phyloP scores from a whole-genome alignment of 1,140 invertebrate genomes.

The Drosophila leontia region DNA sequence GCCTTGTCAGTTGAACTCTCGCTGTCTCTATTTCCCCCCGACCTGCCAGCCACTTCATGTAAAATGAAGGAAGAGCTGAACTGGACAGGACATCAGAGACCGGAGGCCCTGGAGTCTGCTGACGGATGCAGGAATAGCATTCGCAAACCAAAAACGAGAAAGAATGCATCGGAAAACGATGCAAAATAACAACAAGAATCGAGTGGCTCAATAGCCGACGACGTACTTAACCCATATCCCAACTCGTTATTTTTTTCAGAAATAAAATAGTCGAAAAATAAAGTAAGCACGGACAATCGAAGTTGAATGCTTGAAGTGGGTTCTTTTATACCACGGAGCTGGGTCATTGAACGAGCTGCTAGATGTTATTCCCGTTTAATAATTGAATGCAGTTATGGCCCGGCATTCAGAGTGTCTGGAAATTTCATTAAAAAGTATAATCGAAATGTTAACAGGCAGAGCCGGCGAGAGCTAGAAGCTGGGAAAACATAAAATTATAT shows the following conservation, averaged over 20 bases:
- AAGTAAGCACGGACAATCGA: slow-evolving; percentile 28
- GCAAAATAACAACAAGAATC: slow-evolving; percentile 38
- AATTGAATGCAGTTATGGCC: slow-evolving; percentile 77
- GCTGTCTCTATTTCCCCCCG: slow-evolving; percentile 11
- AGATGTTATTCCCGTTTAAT: slow-evolving; percentile 55
- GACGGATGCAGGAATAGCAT: slow-evolving; percentile 53
- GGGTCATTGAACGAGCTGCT: slow-evolving; percentile 44
- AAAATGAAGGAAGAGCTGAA: slow-evolving; percentile 50
- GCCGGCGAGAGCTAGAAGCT: slow-evolving; percentile 8
- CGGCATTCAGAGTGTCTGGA: slow-evolving; percentile 61
- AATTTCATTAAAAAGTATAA: slow-evolving; percentile 82
- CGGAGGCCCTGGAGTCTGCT: slow-evolving; percentile 29
- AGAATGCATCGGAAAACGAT: slow-evolving; percentile 13
- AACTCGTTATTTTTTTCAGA: background rate
- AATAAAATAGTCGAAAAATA: slow-evolving; percentile 23
- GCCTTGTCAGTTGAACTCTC: slow-evolving; percentile 1
- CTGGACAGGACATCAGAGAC: slow-evolving; percentile 48
- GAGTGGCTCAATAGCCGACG: slow-evolving; percentile 41
- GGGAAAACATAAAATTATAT: slow-evolving; percentile 59
- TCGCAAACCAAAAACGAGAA: slow-evolving; percentile 7
- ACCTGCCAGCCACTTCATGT: slow-evolving; percentile 43
- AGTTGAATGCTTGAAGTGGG: slow-evolving; percentile 40
- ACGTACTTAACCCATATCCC: slow-evolving; percentile 69
- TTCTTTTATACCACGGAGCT: slow-evolving; percentile 7
- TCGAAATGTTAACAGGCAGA: slow-evolving; percentile 65